A percentile compares a stretch with the other conserved stretches of the same genome.
Evolutionary conservation across 1,140 invertebrate genomes (phyloP).

Genomic region (Wiebesia pumilae): DNA sequence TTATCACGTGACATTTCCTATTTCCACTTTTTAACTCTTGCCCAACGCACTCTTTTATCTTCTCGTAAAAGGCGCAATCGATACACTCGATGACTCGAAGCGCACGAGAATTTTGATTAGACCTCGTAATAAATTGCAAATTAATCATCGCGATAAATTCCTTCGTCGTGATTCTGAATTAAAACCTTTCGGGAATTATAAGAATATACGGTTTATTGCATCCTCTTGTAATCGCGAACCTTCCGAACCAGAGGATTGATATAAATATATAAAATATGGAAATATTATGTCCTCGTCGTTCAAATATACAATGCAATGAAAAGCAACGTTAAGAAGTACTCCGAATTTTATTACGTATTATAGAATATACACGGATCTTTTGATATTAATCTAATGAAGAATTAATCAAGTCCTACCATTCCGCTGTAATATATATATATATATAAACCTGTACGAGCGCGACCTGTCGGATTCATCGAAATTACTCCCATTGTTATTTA

Average conservation of each 20-base stretch:
- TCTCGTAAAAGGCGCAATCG: slow-evolving; percentile 10
- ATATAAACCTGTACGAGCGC: too few relatives aligned
- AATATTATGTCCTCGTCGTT: not conserved
- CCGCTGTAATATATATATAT: not conserved
- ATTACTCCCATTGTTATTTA: not conserved
- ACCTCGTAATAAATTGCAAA: slow-evolving; percentile 15
- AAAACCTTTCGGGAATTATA: not conserved
- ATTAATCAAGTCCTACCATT: not conserved
- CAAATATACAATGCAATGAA: not conserved
- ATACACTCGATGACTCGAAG: not conserved
- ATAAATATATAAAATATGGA: not conserved
- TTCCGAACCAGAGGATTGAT: not conserved
- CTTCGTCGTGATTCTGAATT: slow-evolving; percentile 25
- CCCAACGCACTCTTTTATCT: not conserved
- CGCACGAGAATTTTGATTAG: slow-evolving; percentile 32
- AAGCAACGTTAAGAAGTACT: not conserved
- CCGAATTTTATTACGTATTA: not conserved
- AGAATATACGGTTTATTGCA: slow-evolving; percentile 11
- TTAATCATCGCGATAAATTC: slow-evolving; percentile 41
- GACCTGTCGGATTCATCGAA: not conserved
- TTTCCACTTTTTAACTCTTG: slow-evolving; percentile 3
- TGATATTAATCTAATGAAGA: not conserved
- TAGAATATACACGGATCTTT: not conserved
- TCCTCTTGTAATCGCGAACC: slow-evolving; percentile 5
- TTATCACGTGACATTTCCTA: not conserved